Base-by-base conservation (phyloP, 2,888 invertebrate genomes). In the Drosophila paranaensis region DNA sequence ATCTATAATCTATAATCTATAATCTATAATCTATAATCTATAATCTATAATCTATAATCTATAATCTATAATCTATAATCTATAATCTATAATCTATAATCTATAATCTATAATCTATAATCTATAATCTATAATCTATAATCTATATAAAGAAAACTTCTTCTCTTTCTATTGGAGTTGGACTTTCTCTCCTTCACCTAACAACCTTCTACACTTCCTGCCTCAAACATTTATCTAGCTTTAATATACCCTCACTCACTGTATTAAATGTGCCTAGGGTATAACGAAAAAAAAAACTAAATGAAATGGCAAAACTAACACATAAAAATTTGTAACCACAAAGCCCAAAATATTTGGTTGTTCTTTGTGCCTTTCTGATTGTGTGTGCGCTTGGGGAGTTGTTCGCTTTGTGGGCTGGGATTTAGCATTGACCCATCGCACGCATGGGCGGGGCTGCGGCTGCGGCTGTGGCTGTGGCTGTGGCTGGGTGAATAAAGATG, bases 251-350 rank as follows among this genome's bases (percentile, higher is more conserved):
- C 40, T 20, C 35, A n/a, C 11, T 5, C 25, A 2, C 0, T 2
- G 0, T 1, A 20, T 16, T 30, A 8, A n/a, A 33, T 45, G 40
- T n/a, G 14, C 20, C 8, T 6, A 66, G 78, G 64, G 79, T 75
- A 68, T 77, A 48, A 16, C 57, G 16, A 25, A 50, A 48, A 48
- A 50, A 63, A 45, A 45, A 81, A 71, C 74, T 81, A 74, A 81
- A 81, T 79, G 79, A 81, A 81, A 81, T 81, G 65, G 58, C 76
- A 71, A 70, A 82, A 81, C 82, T 79, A 82, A 74, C 85, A 80
- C 88, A 84, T 80, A 84, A 84, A 87, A 84, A 84, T 87, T 81
- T 87, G 84, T 87, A 81, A 74, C 81, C 81, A 65, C 81, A 81
- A 77, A 64, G 67, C 56, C 79, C 40, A 75, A 72, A 62, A 75